Conservation (phyloP, 2,888 invertebrate genomes). For the Tetranychus truncatus region DNA sequence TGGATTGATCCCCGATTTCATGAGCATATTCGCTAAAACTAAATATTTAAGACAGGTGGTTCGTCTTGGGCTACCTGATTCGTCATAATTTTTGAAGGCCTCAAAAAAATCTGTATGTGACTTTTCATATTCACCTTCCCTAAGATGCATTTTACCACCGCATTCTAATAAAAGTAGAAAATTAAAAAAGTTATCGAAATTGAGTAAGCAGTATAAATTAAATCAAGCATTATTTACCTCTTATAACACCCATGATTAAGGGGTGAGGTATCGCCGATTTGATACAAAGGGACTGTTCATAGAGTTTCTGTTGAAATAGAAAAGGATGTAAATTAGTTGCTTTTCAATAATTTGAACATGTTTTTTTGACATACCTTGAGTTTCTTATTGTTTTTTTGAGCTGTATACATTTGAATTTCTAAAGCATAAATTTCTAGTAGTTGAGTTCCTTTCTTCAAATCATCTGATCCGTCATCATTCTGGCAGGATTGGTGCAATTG, state of each 20-base stretch:
- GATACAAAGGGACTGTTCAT: conserved; percentile 93
- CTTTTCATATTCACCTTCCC: conserved; percentile 94
- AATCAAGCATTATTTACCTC: conserved; percentile 38
- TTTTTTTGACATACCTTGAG: conserved; percentile 41
- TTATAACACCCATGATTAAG: conserved; percentile 94
- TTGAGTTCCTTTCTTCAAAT: conserved; percentile 91
- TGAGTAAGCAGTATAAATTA: neutral
- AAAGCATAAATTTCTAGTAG: conserved; percentile 91
- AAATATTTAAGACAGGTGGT: conserved; percentile 95
- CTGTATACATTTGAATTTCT: conserved; percentile 99
- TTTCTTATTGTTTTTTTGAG: conserved; percentile 97
- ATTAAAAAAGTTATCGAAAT: neutral
- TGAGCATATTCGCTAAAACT: conserved; percentile 92
- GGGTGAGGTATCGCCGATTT: conserved; percentile 99
- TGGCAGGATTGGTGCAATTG: conserved; percentile 92
- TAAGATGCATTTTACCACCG: conserved; percentile 96
- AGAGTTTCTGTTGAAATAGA: conserved; percentile 45
- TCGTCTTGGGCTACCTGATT: conserved; percentile 85
- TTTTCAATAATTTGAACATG: neutral
- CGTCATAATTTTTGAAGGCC: conserved; percentile 98
- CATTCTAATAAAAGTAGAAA: conserved; percentile 48
- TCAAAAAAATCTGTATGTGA: conserved; percentile 99
- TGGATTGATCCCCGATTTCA: conserved; percentile 74
- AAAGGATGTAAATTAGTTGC: neutral
- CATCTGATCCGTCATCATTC: conserved; percentile 94